Conservation (phyloP, 2,888 invertebrate genomes). For the Sinhomidia bicolor region DNA sequence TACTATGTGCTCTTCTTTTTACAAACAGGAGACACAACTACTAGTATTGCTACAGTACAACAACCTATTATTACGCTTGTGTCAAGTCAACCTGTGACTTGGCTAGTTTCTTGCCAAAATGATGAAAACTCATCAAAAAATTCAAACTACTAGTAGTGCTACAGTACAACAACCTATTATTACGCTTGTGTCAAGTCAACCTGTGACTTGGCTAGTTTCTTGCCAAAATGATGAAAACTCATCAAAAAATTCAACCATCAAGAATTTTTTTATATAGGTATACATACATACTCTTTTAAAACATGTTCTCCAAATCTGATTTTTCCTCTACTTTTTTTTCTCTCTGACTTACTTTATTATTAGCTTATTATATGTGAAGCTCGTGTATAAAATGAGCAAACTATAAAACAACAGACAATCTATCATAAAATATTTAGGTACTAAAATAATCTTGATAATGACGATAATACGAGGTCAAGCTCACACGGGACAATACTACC, state of each 20-base stretch:
- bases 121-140: slow-evolving; percentile 39
- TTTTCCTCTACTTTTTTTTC: no score
- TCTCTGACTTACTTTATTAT: background rate
- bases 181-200: slow-evolving; percentile 25
- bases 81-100: slow-evolving; percentile 33
- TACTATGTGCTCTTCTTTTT: background rate
- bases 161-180: background rate
- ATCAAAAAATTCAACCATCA: slow-evolving; percentile 21
- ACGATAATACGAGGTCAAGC: slow-evolving; percentile 26
- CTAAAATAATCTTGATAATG: no score
- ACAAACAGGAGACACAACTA: background rate
- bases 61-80: slow-evolving; percentile 3
- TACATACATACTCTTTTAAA: background rate
- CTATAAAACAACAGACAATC: slow-evolving; percentile 12
- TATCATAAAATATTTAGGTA: no score
- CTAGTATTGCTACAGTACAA: background rate
- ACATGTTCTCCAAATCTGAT: slow-evolving; percentile 30
- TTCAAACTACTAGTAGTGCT: no score
- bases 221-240: slow-evolving; percentile 34
- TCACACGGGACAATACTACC: slow-evolving; percentile 15
- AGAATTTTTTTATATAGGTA: background rate
- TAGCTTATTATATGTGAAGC: no score
- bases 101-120: slow-evolving; percentile 24
- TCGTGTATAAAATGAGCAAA: background rate
- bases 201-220: slow-evolving; percentile 25